These are phyloP conservation scores for Zaprionus taronus DNA, from an alignment of 1,140 invertebrate species.

Conservation along the genomic window DNA sequence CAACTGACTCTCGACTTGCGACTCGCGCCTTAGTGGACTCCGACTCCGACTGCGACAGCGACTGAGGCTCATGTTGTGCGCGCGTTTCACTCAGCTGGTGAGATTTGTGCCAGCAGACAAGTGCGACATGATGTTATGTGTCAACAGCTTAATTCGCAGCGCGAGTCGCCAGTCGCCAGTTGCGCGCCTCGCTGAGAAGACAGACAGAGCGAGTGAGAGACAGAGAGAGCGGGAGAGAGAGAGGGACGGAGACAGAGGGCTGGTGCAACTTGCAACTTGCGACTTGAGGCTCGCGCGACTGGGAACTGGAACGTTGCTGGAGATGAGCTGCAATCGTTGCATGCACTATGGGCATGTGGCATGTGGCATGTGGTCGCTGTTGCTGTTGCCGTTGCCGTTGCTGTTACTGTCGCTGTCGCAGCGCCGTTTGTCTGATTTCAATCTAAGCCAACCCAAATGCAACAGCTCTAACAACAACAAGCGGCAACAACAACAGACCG, in stretches of 20 bases:
- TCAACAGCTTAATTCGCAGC: constrained; percentile 81
- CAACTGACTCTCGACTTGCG: constrained; percentile 4
- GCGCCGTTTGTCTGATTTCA: constrained; percentile 62
- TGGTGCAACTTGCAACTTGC: neutral
- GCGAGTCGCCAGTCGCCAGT: constrained; percentile 38
- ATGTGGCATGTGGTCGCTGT: constrained; percentile 33
- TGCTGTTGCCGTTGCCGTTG: constrained; percentile 11
- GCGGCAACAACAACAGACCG: constrained; percentile 16
- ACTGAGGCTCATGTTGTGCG: constrained; percentile 71
- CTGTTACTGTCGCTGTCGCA: constrained; percentile 40
- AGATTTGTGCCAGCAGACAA: constrained; percentile 81
- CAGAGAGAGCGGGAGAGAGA: neutral
- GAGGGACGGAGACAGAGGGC: neutral
- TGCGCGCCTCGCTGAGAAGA: constrained; percentile 13
- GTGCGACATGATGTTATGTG: constrained; percentile 83
- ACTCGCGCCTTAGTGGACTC: neutral
- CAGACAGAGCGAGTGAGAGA: neutral
- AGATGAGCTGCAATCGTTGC: constrained; percentile 41
- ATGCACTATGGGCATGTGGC: constrained; percentile 40
- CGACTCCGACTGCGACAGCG: neutral
- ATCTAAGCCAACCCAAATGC: constrained; percentile 57
- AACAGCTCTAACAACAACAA: constrained; percentile 36
- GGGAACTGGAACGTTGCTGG: constrained; percentile 14
- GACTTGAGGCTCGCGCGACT: neutral
- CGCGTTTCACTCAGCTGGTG: constrained; percentile 80